phyloP scores from a whole-genome alignment of 2,888 invertebrate genomes.

The Polydrusus tereticollis region DNA sequence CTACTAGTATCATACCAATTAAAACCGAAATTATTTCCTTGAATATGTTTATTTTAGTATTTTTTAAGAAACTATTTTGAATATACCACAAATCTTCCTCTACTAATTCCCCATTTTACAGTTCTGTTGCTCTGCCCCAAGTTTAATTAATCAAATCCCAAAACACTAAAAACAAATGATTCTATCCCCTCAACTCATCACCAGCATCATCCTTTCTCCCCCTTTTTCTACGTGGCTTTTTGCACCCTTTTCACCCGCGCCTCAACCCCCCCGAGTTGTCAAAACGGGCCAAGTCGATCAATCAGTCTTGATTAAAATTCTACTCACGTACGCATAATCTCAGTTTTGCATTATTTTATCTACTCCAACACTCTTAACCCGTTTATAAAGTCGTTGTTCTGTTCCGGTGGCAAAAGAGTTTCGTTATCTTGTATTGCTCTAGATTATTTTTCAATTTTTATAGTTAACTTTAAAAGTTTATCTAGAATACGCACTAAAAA shows the following conservation, averaged over 20 bases:
- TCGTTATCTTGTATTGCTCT: too few relatives aligned
- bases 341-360: slow-evolving; percentile 67
- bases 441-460: too few relatives aligned
- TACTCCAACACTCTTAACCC: slow-evolving; percentile 62
- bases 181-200: slow-evolving; percentile 47
- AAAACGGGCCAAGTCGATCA: slow-evolving; percentile 59
- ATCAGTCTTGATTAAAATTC: slow-evolving; percentile 65
- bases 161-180: slow-evolving; percentile 51
- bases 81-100: too few relatives aligned
- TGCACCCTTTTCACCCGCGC: slow-evolving; percentile 29
- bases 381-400: slow-evolving; percentile 37
- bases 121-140: slow-evolving; percentile 6
- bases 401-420: slow-evolving; percentile 19
- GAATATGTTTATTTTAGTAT: too few relatives aligned
- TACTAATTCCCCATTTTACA: slow-evolving; percentile 12
- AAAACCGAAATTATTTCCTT: too few relatives aligned
- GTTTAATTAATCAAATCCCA: slow-evolving; percentile 51
- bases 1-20: too few relatives aligned
- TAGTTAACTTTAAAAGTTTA: too few relatives aligned
- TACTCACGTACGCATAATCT: slow-evolving; percentile 67
- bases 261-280: slow-evolving; percentile 53
- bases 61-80: too few relatives aligned
- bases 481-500: too few relatives aligned
- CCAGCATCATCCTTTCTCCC: slow-evolving; percentile 39
- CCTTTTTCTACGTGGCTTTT: slow-evolving; percentile 37